Base-by-base conservation (phyloP, 2,888 invertebrate species). In the Sturmia bella region DNA sequence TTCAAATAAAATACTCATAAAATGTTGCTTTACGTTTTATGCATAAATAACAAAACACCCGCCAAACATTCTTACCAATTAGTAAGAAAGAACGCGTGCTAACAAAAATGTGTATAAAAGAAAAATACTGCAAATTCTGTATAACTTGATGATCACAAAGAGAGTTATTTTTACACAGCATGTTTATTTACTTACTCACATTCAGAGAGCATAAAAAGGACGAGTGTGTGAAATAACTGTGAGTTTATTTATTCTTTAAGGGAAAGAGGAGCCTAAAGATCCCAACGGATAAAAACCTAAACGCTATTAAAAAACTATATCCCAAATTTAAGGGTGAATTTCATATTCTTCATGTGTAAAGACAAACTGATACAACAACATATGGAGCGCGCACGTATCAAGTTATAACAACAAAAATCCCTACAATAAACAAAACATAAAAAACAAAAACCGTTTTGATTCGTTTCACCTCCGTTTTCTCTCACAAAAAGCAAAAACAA, bases 41-140 rank as follows among this genome's bases (percentile, higher is more conserved):
- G n/a, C 19, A 17, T 52, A 54, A 15, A 24, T n/a, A 37, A 75
- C 56, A 81, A 75, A 66, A 77, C 72, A 56, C 80, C 86, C 87
- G 86, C 88, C 87, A 89, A 88, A 86, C 86, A 84, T 85, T 57
- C 81, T 86, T 88, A 89, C 89, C 89, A 88, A 88, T 88, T 88
- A 89, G 88, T 87, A 86, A 54, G 84, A 85, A 85, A 61, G 45
- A 88, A 86, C 89, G 88, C 88, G 89, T 89, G 88, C 89, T 89
- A 86, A 85, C 86, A 86, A 85, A 74, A 85, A 68, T 1, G 9
- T 15, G 12, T 41, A 15, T 39, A 39, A 19, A 12, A 37, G 21
- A 27, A 27, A 54, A 1, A 3, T 27, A 54, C 54, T 32, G 32
- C 50, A 50, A 21, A 12, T 21, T 21, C 50, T 54, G 39, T 13